Percentiles rank a stretch among this genome's conserved stretches.
Evolutionary conservation across 2,888 invertebrate genomes (phyloP).

Genomic region (Drosophila stalkeri): DNA sequence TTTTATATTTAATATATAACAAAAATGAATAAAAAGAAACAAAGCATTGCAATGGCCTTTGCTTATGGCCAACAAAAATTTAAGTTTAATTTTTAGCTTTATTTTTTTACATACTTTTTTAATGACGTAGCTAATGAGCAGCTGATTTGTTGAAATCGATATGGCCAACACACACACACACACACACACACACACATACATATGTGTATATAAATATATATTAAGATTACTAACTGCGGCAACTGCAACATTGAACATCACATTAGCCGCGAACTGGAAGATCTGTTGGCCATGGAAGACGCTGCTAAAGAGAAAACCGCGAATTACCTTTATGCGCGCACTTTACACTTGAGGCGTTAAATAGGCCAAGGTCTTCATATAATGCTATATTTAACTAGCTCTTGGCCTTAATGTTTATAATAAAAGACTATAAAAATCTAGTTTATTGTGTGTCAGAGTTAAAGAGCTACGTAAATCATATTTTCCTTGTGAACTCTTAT

Average conservation of each 20-base stretch:
- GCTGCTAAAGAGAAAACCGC: conserved; percentile 40
- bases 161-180: conserved; percentile 3
- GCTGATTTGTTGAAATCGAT: conserved; percentile 64
- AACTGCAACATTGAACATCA: conserved; percentile 13
- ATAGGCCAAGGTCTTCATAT: conserved; percentile 41
- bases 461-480: neutral
- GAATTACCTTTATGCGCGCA: conserved; percentile 17
- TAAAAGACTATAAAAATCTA: neutral
- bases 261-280: conserved; percentile 24
- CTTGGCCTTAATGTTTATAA: conserved; percentile 6
- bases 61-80: conserved; percentile 7
- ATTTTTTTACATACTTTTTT: conserved; percentile 8
- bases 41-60: conserved; percentile 45
- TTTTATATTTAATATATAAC: conserved; percentile 18
- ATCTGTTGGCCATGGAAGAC: conserved; percentile 46
- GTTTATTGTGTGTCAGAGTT: neutral
- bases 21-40: neutral
- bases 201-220: neutral
- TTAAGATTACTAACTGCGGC: conserved; percentile 4
- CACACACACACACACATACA: neutral
- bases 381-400: neutral
- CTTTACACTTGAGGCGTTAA: conserved; percentile 23
- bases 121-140: conserved; percentile 64
- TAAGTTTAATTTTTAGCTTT: conserved; percentile 5
- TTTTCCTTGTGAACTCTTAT: neutral